phyloP scores from a whole-genome alignment of 1,140 invertebrate species.

The Lanistes nyassanus region DNA sequence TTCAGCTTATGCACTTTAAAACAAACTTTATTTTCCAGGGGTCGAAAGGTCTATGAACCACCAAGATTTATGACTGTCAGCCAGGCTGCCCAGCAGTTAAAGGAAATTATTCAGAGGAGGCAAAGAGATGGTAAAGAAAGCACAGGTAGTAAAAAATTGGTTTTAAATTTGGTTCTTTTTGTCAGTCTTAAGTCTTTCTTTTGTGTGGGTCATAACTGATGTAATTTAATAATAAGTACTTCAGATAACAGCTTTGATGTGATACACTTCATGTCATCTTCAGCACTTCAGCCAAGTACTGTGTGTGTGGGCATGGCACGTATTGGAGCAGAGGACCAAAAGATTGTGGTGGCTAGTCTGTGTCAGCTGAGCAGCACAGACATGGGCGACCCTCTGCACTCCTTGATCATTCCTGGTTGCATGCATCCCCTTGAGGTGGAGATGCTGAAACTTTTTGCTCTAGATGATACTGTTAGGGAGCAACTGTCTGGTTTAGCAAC shows the following conservation, averaged over 20 bases:
- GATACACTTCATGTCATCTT: conserved; percentile 31
- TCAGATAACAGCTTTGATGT: no score
- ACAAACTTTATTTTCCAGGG: conserved; percentile 66
- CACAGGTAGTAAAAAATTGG: conserved; percentile 3
- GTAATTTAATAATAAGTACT: no score
- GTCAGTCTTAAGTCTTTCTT: background rate
- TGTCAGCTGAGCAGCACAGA: conserved; percentile 80
- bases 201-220: no score
- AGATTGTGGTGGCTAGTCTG: conserved; percentile 80
- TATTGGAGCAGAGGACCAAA: conserved; percentile 86
- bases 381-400: conserved; percentile 92
- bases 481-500: background rate
- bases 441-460: conserved; percentile 74
- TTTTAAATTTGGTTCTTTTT: background rate
- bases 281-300: conserved; percentile 68
- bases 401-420: conserved; percentile 84
- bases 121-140: conserved; percentile 26
- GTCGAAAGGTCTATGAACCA: conserved; percentile 91
- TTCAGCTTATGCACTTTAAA: no score
- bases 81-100: conserved; percentile 85
- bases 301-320: conserved; percentile 87
- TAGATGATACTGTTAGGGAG: conserved; percentile 36
- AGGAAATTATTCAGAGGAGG: conserved; percentile 65
- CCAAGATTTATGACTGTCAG: conserved; percentile 91
- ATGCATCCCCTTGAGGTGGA: conserved; percentile 93